Conservation (phyloP, 2,797 vertebrate species). For the Fistularia commersonii region DNA sequence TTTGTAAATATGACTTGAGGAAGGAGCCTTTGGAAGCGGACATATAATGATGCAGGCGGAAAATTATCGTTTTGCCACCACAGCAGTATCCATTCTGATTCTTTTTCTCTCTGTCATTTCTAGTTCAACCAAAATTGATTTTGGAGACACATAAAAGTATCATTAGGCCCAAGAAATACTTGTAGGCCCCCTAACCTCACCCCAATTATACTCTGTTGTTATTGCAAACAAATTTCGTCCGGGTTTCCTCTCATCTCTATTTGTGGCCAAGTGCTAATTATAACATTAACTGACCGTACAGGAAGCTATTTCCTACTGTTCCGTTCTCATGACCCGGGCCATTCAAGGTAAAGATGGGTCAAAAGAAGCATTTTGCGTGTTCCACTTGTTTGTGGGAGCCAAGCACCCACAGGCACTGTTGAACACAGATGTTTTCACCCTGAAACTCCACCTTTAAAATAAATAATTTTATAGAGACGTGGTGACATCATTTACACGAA, state of each 20-base stretch:
- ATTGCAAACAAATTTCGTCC: slow-evolving; percentile 34
- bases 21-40: slow-evolving; percentile 12
- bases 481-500: slow-evolving; percentile 94
- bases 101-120: slow-evolving; percentile 14
- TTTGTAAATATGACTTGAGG: neutral
- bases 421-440: slow-evolving; percentile 58
- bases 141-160: slow-evolving; percentile 42
- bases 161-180: slow-evolving; percentile 44
- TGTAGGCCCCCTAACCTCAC: slow-evolving; percentile 39
- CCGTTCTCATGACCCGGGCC: slow-evolving; percentile 49
- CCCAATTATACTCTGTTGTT: slow-evolving; percentile 58
- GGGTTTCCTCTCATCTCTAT: slow-evolving; percentile 51
- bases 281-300: slow-evolving; percentile 63
- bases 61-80: slow-evolving; percentile 28
- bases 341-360: slow-evolving; percentile 51
- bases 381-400: slow-evolving; percentile 42
- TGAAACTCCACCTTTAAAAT: slow-evolving; percentile 63
- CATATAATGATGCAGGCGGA: slow-evolving; percentile 20
- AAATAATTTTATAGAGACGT: slow-evolving; percentile 67
- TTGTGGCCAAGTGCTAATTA: slow-evolving; percentile 50
- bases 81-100: no score
- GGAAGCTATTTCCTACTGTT: slow-evolving; percentile 54
- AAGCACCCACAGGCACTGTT: slow-evolving; percentile 33
- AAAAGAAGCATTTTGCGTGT: slow-evolving; percentile 43
- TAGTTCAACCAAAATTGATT: slow-evolving; percentile 56